Conservation (phyloP, 2,113 vertebrate genomes). For the Calyptommatus sinebrachiatus region DNA sequence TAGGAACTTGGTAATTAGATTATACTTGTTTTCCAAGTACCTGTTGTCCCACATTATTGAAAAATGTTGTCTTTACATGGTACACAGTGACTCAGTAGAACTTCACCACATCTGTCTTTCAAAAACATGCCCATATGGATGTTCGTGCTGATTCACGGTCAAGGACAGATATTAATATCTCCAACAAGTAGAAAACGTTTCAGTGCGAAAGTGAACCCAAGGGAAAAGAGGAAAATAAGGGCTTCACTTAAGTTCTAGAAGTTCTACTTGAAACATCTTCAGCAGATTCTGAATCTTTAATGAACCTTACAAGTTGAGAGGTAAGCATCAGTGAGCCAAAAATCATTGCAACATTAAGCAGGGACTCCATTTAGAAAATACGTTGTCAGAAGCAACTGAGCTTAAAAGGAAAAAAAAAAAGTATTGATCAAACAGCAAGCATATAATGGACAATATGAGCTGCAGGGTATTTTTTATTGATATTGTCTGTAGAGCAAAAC, state of each 20-base stretch:
- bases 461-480: neutral
- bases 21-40: no score
- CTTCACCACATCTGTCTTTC: no score
- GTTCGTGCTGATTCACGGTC: no score
- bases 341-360: constrained; percentile 24
- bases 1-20: no score
- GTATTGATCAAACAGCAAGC: constrained; percentile 34
- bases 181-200: no score
- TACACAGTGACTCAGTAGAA: no score
- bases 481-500: neutral
- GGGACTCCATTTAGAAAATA: constrained; percentile 13
- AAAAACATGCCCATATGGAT: no score
- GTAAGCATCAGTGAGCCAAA: constrained; percentile 30
- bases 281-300: constrained; percentile 58
- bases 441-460: constrained; percentile 22
- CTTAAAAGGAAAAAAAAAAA: constrained; percentile 18
- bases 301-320: constrained; percentile 56
- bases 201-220: neutral
- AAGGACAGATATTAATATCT: no score
- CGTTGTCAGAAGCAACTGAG: constrained; percentile 17
- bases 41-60: no score
- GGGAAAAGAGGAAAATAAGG: no score
- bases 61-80: no score
- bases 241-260: neutral
- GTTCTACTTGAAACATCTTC: constrained; percentile 47